Evolutionary conservation across 2,888 invertebrate genomes (phyloP).

Genomic region (Drosophila kambysellisi): DNA sequence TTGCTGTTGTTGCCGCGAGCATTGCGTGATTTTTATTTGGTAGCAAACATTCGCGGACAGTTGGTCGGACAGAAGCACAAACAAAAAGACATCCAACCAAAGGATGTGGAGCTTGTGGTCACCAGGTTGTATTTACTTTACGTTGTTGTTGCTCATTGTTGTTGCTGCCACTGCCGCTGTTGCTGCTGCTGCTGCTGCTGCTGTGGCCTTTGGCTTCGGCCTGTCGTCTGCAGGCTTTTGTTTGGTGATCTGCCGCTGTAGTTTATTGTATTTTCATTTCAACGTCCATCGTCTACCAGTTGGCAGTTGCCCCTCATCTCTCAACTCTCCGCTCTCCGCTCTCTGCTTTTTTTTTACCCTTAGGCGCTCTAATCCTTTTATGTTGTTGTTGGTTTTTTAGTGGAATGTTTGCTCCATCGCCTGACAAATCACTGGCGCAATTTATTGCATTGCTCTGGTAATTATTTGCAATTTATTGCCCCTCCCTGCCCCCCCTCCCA

Average conservation of each 20-base stretch:
- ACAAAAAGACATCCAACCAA: conserved; percentile 58
- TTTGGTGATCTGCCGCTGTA: conserved; percentile 57
- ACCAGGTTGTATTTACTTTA: conserved; percentile 42
- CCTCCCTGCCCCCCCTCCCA: neutral
- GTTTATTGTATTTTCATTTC: conserved; percentile 76
- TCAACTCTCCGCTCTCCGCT: neutral
- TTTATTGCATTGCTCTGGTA: conserved; percentile 74
- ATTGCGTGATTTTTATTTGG: conserved; percentile 74
- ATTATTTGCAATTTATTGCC: conserved; percentile 74
- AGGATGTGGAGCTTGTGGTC: conserved; percentile 70
- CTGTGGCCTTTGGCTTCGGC: conserved; percentile 44
- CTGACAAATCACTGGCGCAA: conserved; percentile 73
- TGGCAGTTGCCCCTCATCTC: conserved; percentile 17
- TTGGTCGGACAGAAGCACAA: conserved; percentile 41
- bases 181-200: conserved; percentile 25
- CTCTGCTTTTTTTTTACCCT: conserved; percentile 16
- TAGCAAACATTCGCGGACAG: conserved; percentile 71
- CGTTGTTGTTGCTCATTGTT: conserved; percentile 35
- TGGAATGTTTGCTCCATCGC: conserved; percentile 26
- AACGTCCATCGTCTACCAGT: conserved; percentile 63
- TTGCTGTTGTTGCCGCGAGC: conserved; percentile 45
- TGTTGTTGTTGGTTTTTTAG: conserved; percentile 40
- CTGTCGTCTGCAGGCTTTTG: conserved; percentile 61
- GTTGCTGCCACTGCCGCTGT: conserved; percentile 11
- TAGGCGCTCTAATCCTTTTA: conserved; percentile 73